Conservation (phyloP, 2,888 invertebrate species). For the Autographa pulchrina region DNA sequence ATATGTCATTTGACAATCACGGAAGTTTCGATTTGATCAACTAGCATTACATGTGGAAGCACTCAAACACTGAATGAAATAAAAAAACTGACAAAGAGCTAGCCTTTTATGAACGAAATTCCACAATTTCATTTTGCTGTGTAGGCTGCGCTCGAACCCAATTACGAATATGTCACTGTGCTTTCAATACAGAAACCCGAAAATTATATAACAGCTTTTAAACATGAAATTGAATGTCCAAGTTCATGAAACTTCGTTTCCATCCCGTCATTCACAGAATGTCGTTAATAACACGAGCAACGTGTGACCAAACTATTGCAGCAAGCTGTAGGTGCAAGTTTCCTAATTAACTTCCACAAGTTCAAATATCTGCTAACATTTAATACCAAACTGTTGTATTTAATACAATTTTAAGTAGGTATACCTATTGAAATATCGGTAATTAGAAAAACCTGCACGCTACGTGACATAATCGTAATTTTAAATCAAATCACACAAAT, state of each 20-base stretch:
- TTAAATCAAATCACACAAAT: not conserved
- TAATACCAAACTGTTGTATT: not conserved
- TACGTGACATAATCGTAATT: not conserved
- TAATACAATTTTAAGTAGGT: not conserved
- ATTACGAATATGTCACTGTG: not conserved
- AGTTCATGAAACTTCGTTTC: constrained; percentile 17
- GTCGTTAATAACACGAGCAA: constrained; percentile 14
- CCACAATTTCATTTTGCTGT: not conserved
- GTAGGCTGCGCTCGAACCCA: not conserved
- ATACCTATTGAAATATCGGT: not conserved
- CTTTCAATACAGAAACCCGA: not conserved
- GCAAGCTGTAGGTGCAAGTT: not conserved
- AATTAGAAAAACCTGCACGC: not conserved
- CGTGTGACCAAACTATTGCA: not conserved
- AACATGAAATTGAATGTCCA: constrained; percentile 38
- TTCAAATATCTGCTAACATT: not conserved
- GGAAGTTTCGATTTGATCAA: not conserved
- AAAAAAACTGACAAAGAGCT: not conserved
- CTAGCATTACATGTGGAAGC: not conserved
- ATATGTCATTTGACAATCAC: not conserved
- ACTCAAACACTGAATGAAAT: too few relatives aligned
- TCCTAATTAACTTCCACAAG: constrained; percentile 2
- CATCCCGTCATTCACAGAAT: constrained; percentile 34
- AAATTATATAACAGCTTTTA: constrained; percentile 23
- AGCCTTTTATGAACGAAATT: too few relatives aligned